Conservation (phyloP, 92 coral and sea anemone genomes). For the Desmophyllum pertusum region DNA sequence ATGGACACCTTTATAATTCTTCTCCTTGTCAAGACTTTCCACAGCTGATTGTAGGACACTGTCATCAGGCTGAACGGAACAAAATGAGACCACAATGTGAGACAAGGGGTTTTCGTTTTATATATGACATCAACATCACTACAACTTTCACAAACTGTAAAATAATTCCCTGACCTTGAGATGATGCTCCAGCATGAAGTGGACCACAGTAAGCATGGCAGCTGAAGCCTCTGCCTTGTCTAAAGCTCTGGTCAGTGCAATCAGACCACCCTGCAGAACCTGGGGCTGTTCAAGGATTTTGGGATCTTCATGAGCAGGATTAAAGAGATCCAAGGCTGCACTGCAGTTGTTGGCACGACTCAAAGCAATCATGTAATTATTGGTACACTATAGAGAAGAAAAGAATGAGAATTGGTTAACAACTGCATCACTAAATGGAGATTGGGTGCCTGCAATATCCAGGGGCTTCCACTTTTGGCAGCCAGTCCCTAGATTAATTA, state of each 20-base stretch:
- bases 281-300: conserved; percentile 35
- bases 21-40: conserved; percentile 49
- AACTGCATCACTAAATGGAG: too few species aligned
- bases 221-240: conserved; percentile 29
- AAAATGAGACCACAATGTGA: background rate
- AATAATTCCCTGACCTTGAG: conserved; percentile 22
- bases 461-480: too few species aligned
- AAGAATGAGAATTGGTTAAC: background rate
- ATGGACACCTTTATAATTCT: conserved; percentile 56
- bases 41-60: conserved; percentile 51
- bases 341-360: conserved; percentile 39
- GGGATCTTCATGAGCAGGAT: conserved; percentile 28
- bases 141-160: background rate
- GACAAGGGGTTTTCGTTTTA: too few species aligned
- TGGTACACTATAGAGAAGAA: conserved; percentile 38
- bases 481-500: too few species aligned
- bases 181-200: conserved; percentile 62
- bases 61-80: conserved; percentile 58
- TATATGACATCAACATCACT: too few species aligned
- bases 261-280: conserved; percentile 46
- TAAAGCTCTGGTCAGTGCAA: conserved; percentile 51
- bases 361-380: conserved; percentile 43
- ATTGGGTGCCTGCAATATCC: too few species aligned
- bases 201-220: conserved; percentile 47
- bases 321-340: conserved; percentile 60